These are phyloP conservation scores for Oryzias celebensis DNA, from an alignment of 2,113 vertebrate genomes.

Conservation along the genomic window DNA sequence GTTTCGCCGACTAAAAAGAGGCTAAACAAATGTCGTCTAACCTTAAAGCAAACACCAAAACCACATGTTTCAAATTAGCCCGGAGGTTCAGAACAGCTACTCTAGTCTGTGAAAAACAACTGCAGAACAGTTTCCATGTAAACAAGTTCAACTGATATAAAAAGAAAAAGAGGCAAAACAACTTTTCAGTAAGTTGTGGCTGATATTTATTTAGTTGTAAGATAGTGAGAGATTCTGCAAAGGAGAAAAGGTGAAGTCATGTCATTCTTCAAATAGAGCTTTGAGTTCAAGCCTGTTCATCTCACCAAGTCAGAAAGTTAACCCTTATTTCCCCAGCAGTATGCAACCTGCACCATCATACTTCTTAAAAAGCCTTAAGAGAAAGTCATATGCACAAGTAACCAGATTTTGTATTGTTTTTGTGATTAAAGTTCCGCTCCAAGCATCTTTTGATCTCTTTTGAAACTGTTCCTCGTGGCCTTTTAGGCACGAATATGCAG, in stretches of 20 bases:
- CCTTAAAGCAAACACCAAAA: conserved; percentile 50
- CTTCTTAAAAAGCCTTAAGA: neutral
- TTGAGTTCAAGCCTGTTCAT: conserved; percentile 30
- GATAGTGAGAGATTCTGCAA: too few relatives aligned
- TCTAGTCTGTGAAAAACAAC: conserved; percentile 49
- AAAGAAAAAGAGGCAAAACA: neutral
- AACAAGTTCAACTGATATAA: conserved; percentile 7
- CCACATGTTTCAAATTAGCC: conserved; percentile 50
- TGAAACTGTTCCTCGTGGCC: too few relatives aligned
- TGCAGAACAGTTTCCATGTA: conserved; percentile 26
- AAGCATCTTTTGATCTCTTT: too few relatives aligned
- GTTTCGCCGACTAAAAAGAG: conserved; percentile 22
- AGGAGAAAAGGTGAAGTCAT: neutral
- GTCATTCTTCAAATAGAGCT: conserved; percentile 49
- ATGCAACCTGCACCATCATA: conserved; percentile 9
- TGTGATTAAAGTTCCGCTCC: too few relatives aligned
- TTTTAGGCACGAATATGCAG: too few relatives aligned
- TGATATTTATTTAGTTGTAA: too few relatives aligned
- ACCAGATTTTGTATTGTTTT: too few relatives aligned
- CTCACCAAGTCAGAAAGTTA: conserved; percentile 43
- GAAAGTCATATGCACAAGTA: neutral
- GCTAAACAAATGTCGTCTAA: conserved; percentile 36
- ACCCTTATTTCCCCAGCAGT: conserved; percentile 47
- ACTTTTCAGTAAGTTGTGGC: neutral
- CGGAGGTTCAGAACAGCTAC: conserved; percentile 39